phyloP scores from a whole-genome alignment of 35 echinoderm and acorn worm genomes.

The Apostichopus parvimensis region DNA sequence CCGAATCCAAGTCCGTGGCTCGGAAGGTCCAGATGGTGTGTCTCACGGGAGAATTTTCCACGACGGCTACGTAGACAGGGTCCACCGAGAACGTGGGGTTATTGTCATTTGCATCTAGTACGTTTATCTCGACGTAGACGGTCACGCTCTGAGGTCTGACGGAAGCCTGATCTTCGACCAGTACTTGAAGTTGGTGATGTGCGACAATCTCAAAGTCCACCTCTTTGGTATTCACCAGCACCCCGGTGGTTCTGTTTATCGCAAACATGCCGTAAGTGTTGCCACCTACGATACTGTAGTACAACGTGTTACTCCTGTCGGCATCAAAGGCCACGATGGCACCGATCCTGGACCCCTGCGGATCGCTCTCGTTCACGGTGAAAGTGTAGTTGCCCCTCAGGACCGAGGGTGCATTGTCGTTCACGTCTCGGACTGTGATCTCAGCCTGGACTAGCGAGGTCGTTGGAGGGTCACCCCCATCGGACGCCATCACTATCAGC shows the following conservation, averaged over 20 bases:
- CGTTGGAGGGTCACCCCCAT: conserved; percentile 65
- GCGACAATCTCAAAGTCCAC: conserved; percentile 81
- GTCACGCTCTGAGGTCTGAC: conserved; percentile 60
- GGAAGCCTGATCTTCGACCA: conserved; percentile 73
- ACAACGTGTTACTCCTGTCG: conserved; percentile 69
- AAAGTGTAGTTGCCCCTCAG: conserved; percentile 70
- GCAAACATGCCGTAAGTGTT: conserved; percentile 77
- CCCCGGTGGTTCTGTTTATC: conserved; percentile 80
- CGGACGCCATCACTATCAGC: conserved; percentile 61
- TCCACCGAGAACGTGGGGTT: conserved; percentile 67
- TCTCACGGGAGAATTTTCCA: conserved; percentile 67
- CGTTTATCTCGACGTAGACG: conserved; percentile 71
- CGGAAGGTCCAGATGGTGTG: conserved; percentile 72
- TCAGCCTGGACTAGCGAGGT: conserved; percentile 39
- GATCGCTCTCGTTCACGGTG: conserved; percentile 74
- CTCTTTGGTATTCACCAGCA: conserved; percentile 61
- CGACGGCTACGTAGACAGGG: conserved; percentile 69
- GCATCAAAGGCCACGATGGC: conserved; percentile 70
- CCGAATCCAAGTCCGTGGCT: conserved; percentile 82
- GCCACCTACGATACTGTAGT: conserved; percentile 84
- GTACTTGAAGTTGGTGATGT: conserved; percentile 67
- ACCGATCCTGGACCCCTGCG: conserved; percentile 64
- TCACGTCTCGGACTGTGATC: conserved; percentile 74
- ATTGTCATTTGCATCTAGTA: conserved; percentile 93
- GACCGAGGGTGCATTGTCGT: conserved; percentile 79